Evolutionary conservation across 2,113 vertebrate species (phyloP).

Genomic region (Limanda limanda): DNA sequence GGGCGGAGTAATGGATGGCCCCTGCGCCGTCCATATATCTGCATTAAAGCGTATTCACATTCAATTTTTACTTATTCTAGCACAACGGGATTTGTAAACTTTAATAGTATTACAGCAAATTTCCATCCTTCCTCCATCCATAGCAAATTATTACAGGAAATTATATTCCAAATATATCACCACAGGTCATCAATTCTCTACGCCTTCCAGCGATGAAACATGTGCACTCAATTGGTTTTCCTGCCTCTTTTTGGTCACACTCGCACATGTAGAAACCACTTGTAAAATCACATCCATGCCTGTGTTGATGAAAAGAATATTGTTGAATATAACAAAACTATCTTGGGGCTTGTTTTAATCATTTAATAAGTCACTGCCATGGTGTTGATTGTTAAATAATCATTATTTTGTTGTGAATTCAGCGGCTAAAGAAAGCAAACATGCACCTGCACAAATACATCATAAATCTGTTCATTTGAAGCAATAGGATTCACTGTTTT

Average conservation of each 20-base stretch:
- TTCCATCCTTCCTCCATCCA: background rate
- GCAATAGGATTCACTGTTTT: background rate
- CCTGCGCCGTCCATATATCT: background rate
- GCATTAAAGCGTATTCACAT: background rate
- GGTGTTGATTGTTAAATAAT: background rate
- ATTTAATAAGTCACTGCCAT: background rate
- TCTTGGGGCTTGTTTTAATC: background rate
- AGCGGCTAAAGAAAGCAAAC: background rate
- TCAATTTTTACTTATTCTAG: conserved; percentile 37
- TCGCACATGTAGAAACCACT: conserved; percentile 14
- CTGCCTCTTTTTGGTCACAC: conserved; percentile 42
- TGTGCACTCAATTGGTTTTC: conserved; percentile 53
- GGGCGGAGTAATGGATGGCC: conserved; percentile 8
- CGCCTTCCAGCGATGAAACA: conserved; percentile 59
- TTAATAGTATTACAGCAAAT: conserved; percentile 24
- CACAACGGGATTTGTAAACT: conserved; percentile 47
- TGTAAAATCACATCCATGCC: conserved; percentile 28
- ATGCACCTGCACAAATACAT: background rate
- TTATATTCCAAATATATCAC: conserved; percentile 77
- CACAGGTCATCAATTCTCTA: conserved; percentile 73
- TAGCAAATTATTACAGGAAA: conserved; percentile 70
- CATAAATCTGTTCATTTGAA: background rate
- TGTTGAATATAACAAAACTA: background rate
- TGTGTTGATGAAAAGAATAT: background rate
- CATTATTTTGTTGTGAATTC: background rate